Percentiles rank a stretch among this genome's conserved stretches.
phyloP scores from a whole-genome alignment of 2,888 invertebrate genomes.

The Drosophila aldrichi region DNA sequence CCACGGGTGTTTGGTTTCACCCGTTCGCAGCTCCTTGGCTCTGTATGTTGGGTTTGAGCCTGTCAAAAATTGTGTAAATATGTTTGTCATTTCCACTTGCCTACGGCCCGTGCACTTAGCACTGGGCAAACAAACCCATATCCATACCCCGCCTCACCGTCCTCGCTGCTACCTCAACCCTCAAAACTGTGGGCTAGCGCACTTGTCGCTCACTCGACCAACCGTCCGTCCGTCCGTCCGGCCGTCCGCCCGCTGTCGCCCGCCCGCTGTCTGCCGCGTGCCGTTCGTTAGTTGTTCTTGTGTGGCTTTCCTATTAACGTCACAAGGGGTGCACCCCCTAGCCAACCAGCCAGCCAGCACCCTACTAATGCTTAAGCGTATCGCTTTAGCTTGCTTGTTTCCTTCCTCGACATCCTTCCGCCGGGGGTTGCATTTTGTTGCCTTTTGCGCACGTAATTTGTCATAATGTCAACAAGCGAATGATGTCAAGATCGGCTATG shows the following conservation, averaged over 20 bases:
- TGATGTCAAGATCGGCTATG: slow-evolving; percentile 28
- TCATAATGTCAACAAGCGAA: slow-evolving; percentile 78
- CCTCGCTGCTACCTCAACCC: slow-evolving; percentile 14
- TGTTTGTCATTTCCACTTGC: slow-evolving; percentile 83
- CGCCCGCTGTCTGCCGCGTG: slow-evolving; percentile 59
- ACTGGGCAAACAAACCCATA: slow-evolving; percentile 64
- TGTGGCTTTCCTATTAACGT: slow-evolving; percentile 74
- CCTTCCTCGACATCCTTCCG: slow-evolving; percentile 57
- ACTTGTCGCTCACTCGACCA: slow-evolving; percentile 65
- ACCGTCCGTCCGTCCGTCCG: slow-evolving; percentile 7
- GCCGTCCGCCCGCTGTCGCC: slow-evolving; percentile 11
- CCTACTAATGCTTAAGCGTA: slow-evolving; percentile 58
- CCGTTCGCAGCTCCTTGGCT: slow-evolving; percentile 62
- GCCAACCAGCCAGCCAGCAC: neutral
- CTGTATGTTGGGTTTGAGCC: slow-evolving; percentile 63
- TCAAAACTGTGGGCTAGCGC: slow-evolving; percentile 46
- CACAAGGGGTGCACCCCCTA: slow-evolving; percentile 9
- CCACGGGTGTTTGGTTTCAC: slow-evolving; percentile 81
- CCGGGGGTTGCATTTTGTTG: slow-evolving; percentile 53
- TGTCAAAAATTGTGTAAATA: slow-evolving; percentile 84
- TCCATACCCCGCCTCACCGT: slow-evolving; percentile 12
- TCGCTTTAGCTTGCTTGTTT: slow-evolving; percentile 74
- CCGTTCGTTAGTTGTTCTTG: slow-evolving; percentile 77
- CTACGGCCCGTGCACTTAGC: slow-evolving; percentile 63
- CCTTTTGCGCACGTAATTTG: slow-evolving; percentile 72